These are phyloP conservation scores for Dinothrombium tinctorium DNA, from an alignment of 1,140 invertebrate genomes.

Conservation along the genomic window DNA sequence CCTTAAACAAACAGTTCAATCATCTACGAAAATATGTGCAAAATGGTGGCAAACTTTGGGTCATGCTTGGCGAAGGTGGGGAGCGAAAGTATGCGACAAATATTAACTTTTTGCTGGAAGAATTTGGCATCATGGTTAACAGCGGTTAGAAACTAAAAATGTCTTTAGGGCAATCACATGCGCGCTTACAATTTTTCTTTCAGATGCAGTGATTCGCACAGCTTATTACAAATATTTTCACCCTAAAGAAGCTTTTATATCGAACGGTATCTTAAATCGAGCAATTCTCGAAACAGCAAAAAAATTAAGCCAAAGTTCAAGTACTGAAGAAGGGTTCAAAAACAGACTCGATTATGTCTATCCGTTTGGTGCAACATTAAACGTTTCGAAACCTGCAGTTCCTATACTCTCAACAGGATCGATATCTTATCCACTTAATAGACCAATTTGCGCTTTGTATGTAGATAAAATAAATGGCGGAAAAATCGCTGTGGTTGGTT, in stretches of 20 bases:
- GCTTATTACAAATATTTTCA: constrained; percentile 95
- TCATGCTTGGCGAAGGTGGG: constrained; percentile 68
- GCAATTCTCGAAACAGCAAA: constrained; percentile 18
- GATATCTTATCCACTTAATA: constrained; percentile 72
- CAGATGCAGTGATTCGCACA: constrained; percentile 24
- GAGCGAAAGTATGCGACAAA: constrained; percentile 72
- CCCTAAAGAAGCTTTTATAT: constrained; percentile 83
- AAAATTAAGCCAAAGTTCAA: constrained; percentile 2
- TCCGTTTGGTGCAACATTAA: constrained; percentile 82
- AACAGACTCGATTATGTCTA: constrained; percentile 34
- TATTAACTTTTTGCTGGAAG: constrained; percentile 84
- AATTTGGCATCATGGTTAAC: constrained; percentile 84
- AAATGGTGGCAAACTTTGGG: constrained; percentile 61
- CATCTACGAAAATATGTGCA: constrained; percentile 42
- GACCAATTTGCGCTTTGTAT: constrained; percentile 70
- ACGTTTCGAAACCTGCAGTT: constrained; percentile 59
- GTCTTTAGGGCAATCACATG: not conserved
- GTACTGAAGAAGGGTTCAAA: not conserved
- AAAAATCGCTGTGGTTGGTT: constrained; percentile 31
- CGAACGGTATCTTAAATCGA: constrained; percentile 58
- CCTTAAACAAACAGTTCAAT: constrained; percentile 26
- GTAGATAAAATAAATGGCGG: constrained; percentile 27
- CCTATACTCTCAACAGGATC: constrained; percentile 73
- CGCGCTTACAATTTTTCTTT: not conserved
- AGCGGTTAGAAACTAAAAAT: constrained; percentile 35